A percentile compares a stretch with the other conserved stretches of the same genome.
phyloP scores from a whole-genome alignment of 1,140 invertebrate genomes.

The Choristoneura fumiferana region DNA sequence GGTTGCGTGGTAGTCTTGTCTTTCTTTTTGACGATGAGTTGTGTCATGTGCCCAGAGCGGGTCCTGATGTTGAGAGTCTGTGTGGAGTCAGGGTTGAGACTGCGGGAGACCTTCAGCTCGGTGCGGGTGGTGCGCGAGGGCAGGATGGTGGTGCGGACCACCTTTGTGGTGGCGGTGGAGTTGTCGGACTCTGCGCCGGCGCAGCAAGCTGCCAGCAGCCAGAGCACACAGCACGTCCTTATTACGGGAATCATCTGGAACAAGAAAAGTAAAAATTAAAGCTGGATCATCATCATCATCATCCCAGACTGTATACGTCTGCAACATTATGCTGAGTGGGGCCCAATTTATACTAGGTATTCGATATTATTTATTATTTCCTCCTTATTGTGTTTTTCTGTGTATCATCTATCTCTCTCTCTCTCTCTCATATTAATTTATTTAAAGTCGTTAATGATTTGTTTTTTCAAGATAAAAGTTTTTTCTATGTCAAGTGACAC shows the following conservation, averaged over 20 bases:
- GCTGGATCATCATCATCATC: no score
- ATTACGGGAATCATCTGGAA: constrained; percentile 73
- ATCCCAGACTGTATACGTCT: no score
- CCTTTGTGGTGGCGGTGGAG: constrained; percentile 57
- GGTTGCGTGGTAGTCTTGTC: constrained; percentile 68
- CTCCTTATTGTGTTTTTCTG: no score
- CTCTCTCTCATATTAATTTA: no score
- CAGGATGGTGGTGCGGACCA: constrained; percentile 65
- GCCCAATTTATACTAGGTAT: no score
- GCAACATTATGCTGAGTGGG: no score
- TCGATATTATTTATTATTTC: no score
- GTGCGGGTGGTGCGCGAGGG: constrained; percentile 81
- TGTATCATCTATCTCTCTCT: no score
- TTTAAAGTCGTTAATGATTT: no score
- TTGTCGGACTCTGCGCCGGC: constrained; percentile 42
- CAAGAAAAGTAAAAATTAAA: constrained; percentile 30
- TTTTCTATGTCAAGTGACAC: no score
- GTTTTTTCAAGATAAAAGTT: no score
- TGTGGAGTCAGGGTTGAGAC: constrained; percentile 85
- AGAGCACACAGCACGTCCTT: constrained; percentile 58
- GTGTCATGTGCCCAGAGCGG: constrained; percentile 85
- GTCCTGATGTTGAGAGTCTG: constrained; percentile 87
- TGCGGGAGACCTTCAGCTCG: constrained; percentile 87
- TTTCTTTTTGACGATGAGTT: constrained; percentile 87
- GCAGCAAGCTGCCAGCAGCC: constrained; percentile 45